Evolutionary conservation across 2,888 invertebrate species (phyloP), one percentile per base, ranked within the genome.

Genomic region (Drosophila lutescens): DNA sequence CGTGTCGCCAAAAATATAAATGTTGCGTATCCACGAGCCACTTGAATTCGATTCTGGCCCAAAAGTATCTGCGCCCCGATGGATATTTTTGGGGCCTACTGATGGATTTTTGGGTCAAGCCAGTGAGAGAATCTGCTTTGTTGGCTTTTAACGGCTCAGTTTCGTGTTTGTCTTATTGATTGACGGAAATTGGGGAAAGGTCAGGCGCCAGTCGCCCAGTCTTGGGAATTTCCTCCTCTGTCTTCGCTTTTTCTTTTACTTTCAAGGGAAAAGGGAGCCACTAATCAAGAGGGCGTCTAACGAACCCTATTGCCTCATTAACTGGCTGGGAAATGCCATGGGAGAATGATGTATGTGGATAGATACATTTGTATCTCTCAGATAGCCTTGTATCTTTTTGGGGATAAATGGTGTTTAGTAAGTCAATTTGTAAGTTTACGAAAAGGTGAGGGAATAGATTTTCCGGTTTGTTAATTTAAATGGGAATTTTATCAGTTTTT

Each of bases 1-100:
- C 43, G 40, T 85, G 87, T 85, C 87, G 88, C 74, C 74, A 84
- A 81, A 86, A 86, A 86, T 76, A 65, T 58, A 68, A 59, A 60
- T 53, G 26, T 51, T 43, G 56, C 34, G 58, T 62, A 61, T 54
- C 30, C 44, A 47, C 10, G 40, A 40, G 56, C 58, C 58, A 58
- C 58, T 58, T 44, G 50, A 40, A 53, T 68, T 53, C 32, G 36
- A 23, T 47, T 46, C 55, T 54, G 55, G 20, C 43, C 49, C 56
- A 49, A 57, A 32, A 50, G 51, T 72, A 62, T 61, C 72, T 72
- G 71, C 51, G 58, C 69, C 53, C 30, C 20, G 49, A 15, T 13
- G 23, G 59, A 41, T 54, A 34, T 69, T n/a, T 32, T 47, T 34
- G 50, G 38, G 26, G 40, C 20, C 15, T 36, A 49, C 17, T 13